A percentile compares a stretch with the other conserved stretches of the same genome.
Evolutionary conservation across 2,888 invertebrate species (phyloP).

Genomic region (Cephus pulcher): DNA sequence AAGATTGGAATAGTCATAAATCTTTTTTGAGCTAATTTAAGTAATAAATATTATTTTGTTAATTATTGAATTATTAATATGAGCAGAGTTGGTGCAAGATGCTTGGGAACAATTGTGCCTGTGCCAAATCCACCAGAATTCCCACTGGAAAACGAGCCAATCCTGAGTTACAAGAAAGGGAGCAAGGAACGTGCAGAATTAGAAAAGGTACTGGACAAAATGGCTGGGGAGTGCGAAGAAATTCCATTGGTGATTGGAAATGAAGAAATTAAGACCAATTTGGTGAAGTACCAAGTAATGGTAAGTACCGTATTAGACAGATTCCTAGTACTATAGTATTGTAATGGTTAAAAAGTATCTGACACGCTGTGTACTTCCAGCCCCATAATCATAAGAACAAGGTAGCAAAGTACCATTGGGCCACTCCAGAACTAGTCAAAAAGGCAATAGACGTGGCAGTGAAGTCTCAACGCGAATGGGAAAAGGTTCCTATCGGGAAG

Average conservation of each 20-base stretch:
- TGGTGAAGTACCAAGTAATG: conserved; percentile 82
- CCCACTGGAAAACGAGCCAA: conserved; percentile 81
- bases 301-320: conserved; percentile 53
- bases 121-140: conserved; percentile 76
- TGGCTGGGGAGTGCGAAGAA: conserved; percentile 78
- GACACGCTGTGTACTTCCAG: conserved; percentile 64
- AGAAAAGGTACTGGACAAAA: conserved; percentile 75
- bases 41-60: background rate
- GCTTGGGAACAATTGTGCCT: conserved; percentile 75
- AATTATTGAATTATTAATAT: background rate
- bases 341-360: background rate
- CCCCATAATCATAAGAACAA: conserved; percentile 91
- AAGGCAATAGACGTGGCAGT: conserved; percentile 87
- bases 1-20: background rate
- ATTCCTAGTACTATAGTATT: background rate
- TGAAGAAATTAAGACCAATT: conserved; percentile 81
- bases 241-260: conserved; percentile 98
- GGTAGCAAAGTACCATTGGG: conserved; percentile 93
- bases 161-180: conserved; percentile 83
- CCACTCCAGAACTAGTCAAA: conserved; percentile 83
- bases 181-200: conserved; percentile 84
- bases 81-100: conserved; percentile 66
- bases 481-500: conserved; percentile 83
- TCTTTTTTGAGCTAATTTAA: background rate
- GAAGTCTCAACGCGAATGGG: conserved; percentile 89